Evolutionary conservation across 2,888 invertebrate genomes (phyloP).

Genomic region (Dynastes hyllus): DNA sequence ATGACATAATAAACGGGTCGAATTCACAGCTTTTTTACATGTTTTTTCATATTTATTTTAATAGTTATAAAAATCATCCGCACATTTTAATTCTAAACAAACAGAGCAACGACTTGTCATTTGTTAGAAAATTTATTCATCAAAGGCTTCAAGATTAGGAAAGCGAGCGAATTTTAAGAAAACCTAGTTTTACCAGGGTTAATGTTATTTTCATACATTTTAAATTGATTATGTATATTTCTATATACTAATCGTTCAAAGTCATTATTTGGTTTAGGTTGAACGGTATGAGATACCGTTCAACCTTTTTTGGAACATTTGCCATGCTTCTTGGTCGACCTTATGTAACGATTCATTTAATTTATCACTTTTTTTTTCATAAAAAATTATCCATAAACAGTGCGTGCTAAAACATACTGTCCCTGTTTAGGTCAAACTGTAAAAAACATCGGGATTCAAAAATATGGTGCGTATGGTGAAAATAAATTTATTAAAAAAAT

Average conservation of each 20-base stretch:
- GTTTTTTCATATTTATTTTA: slow-evolving; percentile 18
- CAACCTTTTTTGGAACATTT: slow-evolving; percentile 17
- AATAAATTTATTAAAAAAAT: neutral
- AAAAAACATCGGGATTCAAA: neutral
- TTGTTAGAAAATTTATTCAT: slow-evolving; percentile 20
- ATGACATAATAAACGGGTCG: no score
- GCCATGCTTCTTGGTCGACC: slow-evolving; percentile 5
- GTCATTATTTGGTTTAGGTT: no score
- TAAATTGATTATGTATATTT: no score
- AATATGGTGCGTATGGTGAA: neutral
- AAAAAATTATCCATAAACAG: neutral
- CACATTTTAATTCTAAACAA: slow-evolving; percentile 20
- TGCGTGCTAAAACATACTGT: neutral
- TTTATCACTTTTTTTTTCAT: slow-evolving; percentile 11
- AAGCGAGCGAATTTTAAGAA: slow-evolving; percentile 2
- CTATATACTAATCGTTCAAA: no score
- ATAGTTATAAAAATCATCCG: slow-evolving; percentile 30
- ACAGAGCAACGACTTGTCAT: neutral
- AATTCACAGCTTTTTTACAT: no score
- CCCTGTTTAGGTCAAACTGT: neutral
- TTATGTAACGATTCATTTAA: slow-evolving; percentile 15
- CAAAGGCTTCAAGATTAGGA: neutral
- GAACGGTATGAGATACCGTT: neutral
- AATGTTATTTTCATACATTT: neutral
- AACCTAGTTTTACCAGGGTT: neutral